Base-by-base conservation (phyloP, 2,113 vertebrate species). In the Hydrolagus affinis region DNA sequence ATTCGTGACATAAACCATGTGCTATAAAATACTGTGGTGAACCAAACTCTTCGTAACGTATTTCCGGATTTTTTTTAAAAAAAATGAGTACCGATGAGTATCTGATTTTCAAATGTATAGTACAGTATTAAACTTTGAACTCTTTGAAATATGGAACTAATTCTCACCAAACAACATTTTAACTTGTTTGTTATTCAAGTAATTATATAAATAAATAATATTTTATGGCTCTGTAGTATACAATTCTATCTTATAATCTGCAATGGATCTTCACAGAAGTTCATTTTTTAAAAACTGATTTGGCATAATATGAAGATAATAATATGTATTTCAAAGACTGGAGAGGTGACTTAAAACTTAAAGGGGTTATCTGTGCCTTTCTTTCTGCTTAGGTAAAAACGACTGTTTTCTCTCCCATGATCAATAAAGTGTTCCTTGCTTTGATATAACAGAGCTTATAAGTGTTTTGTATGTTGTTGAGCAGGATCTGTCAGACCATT, bases 111-210 rank as follows among this genome's bases (percentile, higher is more conserved):
- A 83, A 83, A 9, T 32, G 28, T 9, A 6, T 44, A 44, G 44
- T 9, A 6, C 6, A 44, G 44, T 44, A 44, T 44, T 44, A 44
- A 44, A 44, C 44, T 44, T 32, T 44, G 23, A 62, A 62, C 23
- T 8, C 59, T 17, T 60, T 83, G 25, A 9, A 32, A 66, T 83
- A 10, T 19, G 62, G 25, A 83, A 68, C 15, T 10, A 30, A 21
- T 6, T 21, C 3, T 62, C 17, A 83, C 28, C 3, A 66, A 76
- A 74, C 72, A 57, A 78, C 60, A 78, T 68, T 56, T 11, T 80
- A 80, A 14, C 11, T 64, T 83, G 78, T 66, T 83, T 30, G 30
- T 80, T 78, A 80, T 32, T 68, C 25, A 83, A 83, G 32, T 44
- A 19, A 15, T 59, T 30, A 9, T 15, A 11, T 12, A 6, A 25